These are phyloP conservation scores for Gopherus flavomarginatus DNA, from an alignment of 2,113 vertebrate species.

Conservation along the genomic window DNA sequence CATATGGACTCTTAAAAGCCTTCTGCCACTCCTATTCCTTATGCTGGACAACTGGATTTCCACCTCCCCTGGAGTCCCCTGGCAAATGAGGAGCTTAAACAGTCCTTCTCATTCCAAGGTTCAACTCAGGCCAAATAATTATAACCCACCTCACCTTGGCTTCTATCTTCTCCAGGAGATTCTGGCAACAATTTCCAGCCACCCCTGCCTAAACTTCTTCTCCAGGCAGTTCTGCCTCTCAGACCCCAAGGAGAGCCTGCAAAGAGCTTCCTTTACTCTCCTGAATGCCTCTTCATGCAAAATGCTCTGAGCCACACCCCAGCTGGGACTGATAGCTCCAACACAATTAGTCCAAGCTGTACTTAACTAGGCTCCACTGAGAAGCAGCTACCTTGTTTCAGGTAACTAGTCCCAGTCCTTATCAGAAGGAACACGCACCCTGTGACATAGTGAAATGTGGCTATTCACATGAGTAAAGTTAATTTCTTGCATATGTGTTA, in stretches of 20 bases:
- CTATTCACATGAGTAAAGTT: not conserved
- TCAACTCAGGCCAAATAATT: not conserved
- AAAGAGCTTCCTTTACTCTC: not conserved
- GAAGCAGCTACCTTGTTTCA: not conserved
- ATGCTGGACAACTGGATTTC: not conserved
- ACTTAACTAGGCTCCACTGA: not conserved
- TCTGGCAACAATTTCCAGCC: not conserved
- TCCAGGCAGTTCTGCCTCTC: not conserved
- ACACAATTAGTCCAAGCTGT: not conserved
- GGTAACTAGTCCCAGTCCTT: not conserved
- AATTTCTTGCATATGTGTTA: constrained; percentile 20
- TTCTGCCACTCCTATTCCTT: not conserved
- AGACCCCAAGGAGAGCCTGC: not conserved
- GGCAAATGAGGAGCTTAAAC: not conserved
- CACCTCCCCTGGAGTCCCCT: not conserved
- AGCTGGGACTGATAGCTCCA: not conserved
- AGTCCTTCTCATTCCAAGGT: not conserved
- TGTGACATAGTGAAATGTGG: not conserved
- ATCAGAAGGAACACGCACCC: not conserved
- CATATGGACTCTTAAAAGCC: not conserved
- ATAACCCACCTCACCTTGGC: not conserved
- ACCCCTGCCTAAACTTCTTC: not conserved
- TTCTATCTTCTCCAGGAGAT: not conserved
- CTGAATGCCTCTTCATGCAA: not conserved
- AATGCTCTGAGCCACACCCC: not conserved